A percentile compares a stretch with the other conserved stretches of the same genome.
These are phyloP conservation scores for Imbricaverruca yamaguchii DNA, from an alignment of 2,888 invertebrate species.

Conservation along the genomic window DNA sequence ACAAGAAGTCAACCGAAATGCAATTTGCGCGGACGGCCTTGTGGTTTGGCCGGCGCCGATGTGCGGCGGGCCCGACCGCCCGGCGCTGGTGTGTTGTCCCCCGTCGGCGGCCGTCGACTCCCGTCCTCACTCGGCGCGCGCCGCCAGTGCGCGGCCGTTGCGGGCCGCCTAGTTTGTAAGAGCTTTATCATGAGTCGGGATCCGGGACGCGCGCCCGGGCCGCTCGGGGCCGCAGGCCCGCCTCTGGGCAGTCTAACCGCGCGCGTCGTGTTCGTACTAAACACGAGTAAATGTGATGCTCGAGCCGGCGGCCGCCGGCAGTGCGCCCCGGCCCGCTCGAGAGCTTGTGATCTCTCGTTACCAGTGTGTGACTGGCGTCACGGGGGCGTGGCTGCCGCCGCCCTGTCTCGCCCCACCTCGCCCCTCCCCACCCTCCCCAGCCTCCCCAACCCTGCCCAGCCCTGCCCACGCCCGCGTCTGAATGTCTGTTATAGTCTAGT, in stretches of 20 bases:
- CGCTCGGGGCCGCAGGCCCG: too few relatives aligned
- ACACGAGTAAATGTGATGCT: constrained; percentile 1
- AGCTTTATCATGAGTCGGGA: not conserved
- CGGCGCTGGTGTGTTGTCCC: not conserved
- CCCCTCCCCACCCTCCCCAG: not conserved
- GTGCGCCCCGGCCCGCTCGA: too few relatives aligned
- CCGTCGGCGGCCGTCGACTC: too few relatives aligned
- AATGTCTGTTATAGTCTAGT: not conserved
- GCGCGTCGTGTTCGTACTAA: not conserved
- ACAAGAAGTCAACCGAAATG: not conserved
- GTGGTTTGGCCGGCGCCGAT: not conserved
- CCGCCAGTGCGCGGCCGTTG: not conserved
- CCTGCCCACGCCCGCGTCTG: too few relatives aligned
- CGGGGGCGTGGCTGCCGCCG: too few relatives aligned
- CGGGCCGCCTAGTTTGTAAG: constrained; percentile 7
- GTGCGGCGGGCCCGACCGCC: not conserved
- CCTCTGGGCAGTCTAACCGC: not conserved
- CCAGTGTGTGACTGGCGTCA: too few relatives aligned
- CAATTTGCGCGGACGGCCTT: not conserved
- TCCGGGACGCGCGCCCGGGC: too few relatives aligned
- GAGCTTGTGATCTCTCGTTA: too few relatives aligned
- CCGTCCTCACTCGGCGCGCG: not conserved
- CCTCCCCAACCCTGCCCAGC: not conserved
- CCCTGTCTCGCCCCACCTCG: not conserved
- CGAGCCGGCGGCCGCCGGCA: not conserved